Percentiles rank a stretch among this genome's conserved stretches.
Conservation (phyloP, 2,113 vertebrate genomes). For the Oophaga pumilio region DNA sequence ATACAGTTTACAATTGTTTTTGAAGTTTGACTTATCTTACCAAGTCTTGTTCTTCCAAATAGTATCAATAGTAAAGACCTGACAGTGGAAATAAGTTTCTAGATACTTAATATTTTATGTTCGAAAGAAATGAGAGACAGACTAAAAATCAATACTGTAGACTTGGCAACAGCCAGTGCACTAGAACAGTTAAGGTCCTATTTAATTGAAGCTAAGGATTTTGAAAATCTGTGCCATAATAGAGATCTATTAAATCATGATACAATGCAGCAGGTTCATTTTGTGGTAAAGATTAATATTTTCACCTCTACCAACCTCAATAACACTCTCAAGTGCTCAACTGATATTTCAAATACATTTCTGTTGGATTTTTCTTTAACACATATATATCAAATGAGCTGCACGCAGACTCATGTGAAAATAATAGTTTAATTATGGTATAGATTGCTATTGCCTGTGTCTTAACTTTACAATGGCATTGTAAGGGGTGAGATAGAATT, state of each 20-base stretch:
- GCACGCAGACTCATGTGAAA: not conserved
- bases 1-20: not conserved
- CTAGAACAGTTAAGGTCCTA: constrained; percentile 27
- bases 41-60: not conserved
- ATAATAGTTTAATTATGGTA: not conserved
- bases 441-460: not conserved
- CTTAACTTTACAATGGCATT: not conserved
- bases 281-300: constrained; percentile 40
- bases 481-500: too few relatives aligned
- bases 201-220: constrained; percentile 37
- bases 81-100: constrained; percentile 17
- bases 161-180: constrained; percentile 11
- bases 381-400: constrained; percentile 8
- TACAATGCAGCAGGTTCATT: constrained; percentile 32
- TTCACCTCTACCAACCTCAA: constrained; percentile 38
- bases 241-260: constrained; percentile 44
- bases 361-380: not conserved
- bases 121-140: constrained; percentile 18
- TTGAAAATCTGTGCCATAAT: constrained; percentile 13
- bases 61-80: constrained; percentile 18
- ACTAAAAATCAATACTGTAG: constrained; percentile 33
- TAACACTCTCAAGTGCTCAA: constrained; percentile 15
- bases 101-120: constrained; percentile 26
- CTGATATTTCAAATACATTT: constrained; percentile 29
- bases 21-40: not conserved